Evolutionary conservation across 1,140 invertebrate genomes (phyloP), one percentile per base, ranked within the genome.

Genomic region (Anagrus nilaparvatae): DNA sequence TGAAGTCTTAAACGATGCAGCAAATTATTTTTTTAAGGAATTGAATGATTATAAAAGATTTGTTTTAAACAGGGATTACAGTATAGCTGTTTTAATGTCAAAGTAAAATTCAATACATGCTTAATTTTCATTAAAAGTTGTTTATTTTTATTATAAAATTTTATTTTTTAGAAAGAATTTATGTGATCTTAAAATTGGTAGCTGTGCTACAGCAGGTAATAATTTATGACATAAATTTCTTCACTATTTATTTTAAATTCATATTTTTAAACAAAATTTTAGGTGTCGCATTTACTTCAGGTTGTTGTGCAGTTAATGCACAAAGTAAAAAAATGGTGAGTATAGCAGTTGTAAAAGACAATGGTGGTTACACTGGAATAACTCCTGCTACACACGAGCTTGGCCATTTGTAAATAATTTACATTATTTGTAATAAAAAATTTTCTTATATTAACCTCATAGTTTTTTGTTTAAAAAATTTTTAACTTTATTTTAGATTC

Each of bases 381-480:
- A 50, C 62, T 34, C 51, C 53, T 7, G 50, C 54, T 5, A 48
- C 58, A 44, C 61, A 64, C 32, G 61, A 61, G 50, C 21, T 63
- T n/a, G 61, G 54, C 8, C 61, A 63, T 36, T 48, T 63, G 61
- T n/a, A 50, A 53, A 56, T 54, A n/a, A n/a, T 61, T n/a, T n/a
- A n/a, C n/a, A n/a, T n/a, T n/a, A n/a, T n/a, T n/a, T 49, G 50
- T 54, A 53, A 7, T n/a, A n/a, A n/a, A n/a, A n/a, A n/a, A n/a
- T n/a, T n/a, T n/a, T n/a, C n/a, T n/a, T n/a, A n/a, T n/a, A n/a
- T n/a, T n/a, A n/a, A n/a, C n/a, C n/a, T n/a, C n/a, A n/a, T n/a
- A n/a, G n/a, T n/a, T n/a, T n/a, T n/a, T n/a, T n/a, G n/a, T n/a
- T n/a, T n/a, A n/a, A n/a, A n/a, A n/a, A n/a, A n/a, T n/a, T n/a